Base-by-base conservation (phyloP, 23 tunicate species). In the Trididemnum nubilum region DNA sequence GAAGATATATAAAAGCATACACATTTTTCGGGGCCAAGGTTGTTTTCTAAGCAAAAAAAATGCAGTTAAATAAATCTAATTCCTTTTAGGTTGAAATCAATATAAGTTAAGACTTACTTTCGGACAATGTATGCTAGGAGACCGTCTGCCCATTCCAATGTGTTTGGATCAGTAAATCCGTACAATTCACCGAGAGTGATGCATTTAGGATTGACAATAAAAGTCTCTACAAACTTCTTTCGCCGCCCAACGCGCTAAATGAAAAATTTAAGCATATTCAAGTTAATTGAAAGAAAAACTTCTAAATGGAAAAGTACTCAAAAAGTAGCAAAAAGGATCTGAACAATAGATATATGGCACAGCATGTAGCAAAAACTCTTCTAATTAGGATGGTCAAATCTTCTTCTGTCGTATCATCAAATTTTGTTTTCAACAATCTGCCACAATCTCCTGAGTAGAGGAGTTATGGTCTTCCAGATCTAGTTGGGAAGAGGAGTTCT, bases 101-200 rank as follows among this genome's bases (percentile, higher is more conserved):
- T 9, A 44, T 44, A 44, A 44, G 54, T 44, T 44, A 44, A 44
- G 5, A 33, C 82, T 71, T 66, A 93, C 98, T 81, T 93, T 67
- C 98, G 64, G 25, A 93, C 88, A 33, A 93, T 64, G 54, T 83
- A 85, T 0, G 98, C 87, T 30, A 93, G 93, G 36, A 93, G 81
- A 0, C 98, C 98, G 73, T 93, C 98, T 30, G 92, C 85, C 98
- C 98, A 93, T 52, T 93, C 98, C 70, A 93, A 35, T 25, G 98
- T 93, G 63, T 93, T 93, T 2, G 89, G 89, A 69, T 93, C 98
- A 25, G 90, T 84, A 60, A 67, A 90, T 0, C 98, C 98, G 69
- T 93, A 93, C 69, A 93, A 77, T 44, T 93, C 98, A 36, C 98
- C 98, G 58, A 93, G 89, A n/a, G 92, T 75, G 34, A 93, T 71